Conservation (phyloP, 2,888 invertebrate species). For the Yponomeuta malinellus region DNA sequence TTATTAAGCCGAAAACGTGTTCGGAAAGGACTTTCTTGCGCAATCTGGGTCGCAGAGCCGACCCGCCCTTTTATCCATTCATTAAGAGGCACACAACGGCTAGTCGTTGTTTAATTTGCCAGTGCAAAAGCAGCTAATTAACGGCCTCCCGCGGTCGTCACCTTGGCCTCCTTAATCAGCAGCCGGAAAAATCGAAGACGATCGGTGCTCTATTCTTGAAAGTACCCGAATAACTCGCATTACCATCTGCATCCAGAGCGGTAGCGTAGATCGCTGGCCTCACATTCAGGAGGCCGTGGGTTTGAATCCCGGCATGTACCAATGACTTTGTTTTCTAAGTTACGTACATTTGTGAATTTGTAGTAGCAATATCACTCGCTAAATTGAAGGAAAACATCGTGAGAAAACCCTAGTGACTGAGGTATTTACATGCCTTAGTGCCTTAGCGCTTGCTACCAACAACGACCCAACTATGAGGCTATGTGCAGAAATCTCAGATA, state of each 20-base stretch:
- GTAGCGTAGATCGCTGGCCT: no score
- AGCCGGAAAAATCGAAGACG: constrained; percentile 28
- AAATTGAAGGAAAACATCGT: no score
- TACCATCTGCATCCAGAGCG: not conserved
- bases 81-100: not conserved
- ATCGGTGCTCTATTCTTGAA: not conserved
- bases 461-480: no score
- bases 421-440: no score
- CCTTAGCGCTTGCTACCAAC: no score
- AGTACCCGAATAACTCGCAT: not conserved
- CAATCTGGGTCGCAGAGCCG: not conserved
- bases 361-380: no score
- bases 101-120: not conserved
- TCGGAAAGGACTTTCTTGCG: not conserved
- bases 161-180: constrained; percentile 51
- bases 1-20: not conserved
- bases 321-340: no score
- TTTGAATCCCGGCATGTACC: no score
- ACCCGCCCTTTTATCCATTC: not conserved
- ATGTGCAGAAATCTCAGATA: no score
- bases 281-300: no score
- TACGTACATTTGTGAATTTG: no score
- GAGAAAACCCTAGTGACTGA: no score
- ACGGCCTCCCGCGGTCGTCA: constrained; percentile 32
- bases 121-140: not conserved